Evolutionary conservation across 1,140 invertebrate species (phyloP).

Genomic region (Nephila pilipes): DNA sequence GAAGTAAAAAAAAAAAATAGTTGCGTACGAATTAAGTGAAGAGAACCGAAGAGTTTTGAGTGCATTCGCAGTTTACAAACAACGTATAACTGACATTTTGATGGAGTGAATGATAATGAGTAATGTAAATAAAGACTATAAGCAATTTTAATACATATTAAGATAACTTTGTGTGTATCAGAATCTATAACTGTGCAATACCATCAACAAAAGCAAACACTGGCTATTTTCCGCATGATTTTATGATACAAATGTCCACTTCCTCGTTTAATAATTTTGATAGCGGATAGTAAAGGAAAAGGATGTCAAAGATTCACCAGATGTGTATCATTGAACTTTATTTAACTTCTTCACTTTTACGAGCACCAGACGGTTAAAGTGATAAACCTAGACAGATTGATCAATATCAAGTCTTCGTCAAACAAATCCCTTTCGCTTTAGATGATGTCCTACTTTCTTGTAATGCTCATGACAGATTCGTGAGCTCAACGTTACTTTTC

Average conservation of each 20-base stretch:
- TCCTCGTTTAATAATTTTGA: constrained; percentile 5
- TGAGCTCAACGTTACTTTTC: neutral
- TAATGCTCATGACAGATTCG: neutral
- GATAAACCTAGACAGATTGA: constrained; percentile 44
- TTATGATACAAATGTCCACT: neutral
- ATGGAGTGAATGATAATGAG: too few species aligned
- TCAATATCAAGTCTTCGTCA: constrained; percentile 40
- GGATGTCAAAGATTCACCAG: constrained; percentile 11
- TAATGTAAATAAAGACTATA: too few species aligned
- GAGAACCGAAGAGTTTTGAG: too few species aligned
- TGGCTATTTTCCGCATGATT: neutral
- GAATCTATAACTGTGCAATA: neutral
- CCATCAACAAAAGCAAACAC: neutral
- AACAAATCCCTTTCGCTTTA: constrained; percentile 21
- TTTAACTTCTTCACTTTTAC: neutral
- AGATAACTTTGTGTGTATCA: too few species aligned
- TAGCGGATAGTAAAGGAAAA: neutral
- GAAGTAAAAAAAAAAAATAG: too few species aligned
- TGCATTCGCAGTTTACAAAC: too few species aligned
- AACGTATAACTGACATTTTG: too few species aligned
- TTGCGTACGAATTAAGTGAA: too few species aligned
- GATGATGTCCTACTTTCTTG: constrained; percentile 10
- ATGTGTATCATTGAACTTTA: constrained; percentile 46
- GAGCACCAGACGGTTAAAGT: neutral
- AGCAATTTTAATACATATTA: too few species aligned